Base-by-base conservation (phyloP, 2,888 invertebrate species). In the Andricus quercusramuli region DNA sequence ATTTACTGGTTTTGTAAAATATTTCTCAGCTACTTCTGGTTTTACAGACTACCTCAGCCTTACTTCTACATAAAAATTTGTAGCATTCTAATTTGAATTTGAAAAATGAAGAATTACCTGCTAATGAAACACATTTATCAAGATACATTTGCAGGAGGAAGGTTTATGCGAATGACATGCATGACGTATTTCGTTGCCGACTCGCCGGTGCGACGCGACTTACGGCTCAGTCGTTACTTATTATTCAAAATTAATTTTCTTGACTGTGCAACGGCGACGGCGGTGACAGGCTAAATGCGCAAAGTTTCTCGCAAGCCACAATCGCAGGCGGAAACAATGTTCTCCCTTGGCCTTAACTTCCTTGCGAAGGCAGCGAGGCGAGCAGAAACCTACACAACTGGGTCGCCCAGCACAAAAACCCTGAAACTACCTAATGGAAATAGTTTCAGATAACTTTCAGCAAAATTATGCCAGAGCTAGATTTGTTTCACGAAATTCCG, bases 391-490 rank as follows among this genome's bases (percentile, higher is more conserved):
- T 65, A 51, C 47, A 77, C 82, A 84, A 83, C 80, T 79, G 70
- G 79, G 81, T 80, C 81, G 83, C 77, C 81, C 81, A 81, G 66
- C 79, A 83, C 82, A 90, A 89, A 89, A 86, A 85, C 83, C 80
- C 78, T 80, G 86, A 86, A 88, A 88, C 89, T 87, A 88, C 85
- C 87, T 90, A 90, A 90, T 90, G 89, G 88, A 88, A 90, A 89
- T 90, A 89, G 88, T 89, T 89, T 82, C 82, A 66, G 80, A 79
- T 79, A 87, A 89, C 85, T 88, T 88, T 79, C 80, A 51, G 47
- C n/a, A 56, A 32, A 74, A 74, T 32, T 51, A 29, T 32, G 13
- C 74, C 4, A 62, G 25, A 2, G 11, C 62, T 22, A 25, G 22
- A 22, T 62, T 62, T 62, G 62, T 62, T 22, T 13, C 4, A 62